phyloP scores from a whole-genome alignment of 2,797 vertebrate genomes.

The Gobionotothen gibberifrons region DNA sequence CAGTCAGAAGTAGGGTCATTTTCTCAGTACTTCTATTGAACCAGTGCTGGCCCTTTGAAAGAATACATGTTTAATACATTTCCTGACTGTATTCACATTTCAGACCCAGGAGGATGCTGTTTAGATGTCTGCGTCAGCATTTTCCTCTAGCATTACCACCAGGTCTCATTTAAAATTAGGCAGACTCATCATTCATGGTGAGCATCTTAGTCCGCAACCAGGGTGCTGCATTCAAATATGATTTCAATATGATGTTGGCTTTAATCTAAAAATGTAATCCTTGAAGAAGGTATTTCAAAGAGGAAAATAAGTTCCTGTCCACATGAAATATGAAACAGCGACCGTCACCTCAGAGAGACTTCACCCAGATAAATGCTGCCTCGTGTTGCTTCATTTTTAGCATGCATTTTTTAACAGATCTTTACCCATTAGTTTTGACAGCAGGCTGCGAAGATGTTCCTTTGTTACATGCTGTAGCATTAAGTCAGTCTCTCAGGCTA shows the following conservation, averaged over 20 bases:
- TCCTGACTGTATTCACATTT: too few species aligned
- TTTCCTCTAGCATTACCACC: too few species aligned
- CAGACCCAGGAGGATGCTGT: too few species aligned
- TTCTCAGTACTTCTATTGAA: too few species aligned
- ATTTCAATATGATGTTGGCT: not conserved
- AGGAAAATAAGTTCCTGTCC: not conserved
- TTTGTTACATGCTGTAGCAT: conserved; percentile 2
- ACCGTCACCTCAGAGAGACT: not conserved
- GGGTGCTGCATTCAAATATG: not conserved
- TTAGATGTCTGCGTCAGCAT: too few species aligned
- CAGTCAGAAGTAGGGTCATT: too few species aligned
- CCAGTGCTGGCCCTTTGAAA: too few species aligned
- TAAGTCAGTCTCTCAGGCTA: conserved; percentile 14
- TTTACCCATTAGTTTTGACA: conserved; percentile 22
- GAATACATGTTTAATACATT: too few species aligned
- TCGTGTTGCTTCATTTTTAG: conserved; percentile 44
- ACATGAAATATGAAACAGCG: not conserved
- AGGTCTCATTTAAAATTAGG: not conserved
- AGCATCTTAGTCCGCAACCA: not conserved
- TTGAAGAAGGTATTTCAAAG: not conserved
- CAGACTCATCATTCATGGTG: not conserved
- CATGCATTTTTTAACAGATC: conserved; percentile 14
- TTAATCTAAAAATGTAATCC: not conserved
- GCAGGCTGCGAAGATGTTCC: conserved; percentile 21
- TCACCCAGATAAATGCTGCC: conserved; percentile 10